Percentiles rank a stretch among this genome's conserved stretches.
These are phyloP conservation scores for Oceanodroma leucorhoa DNA, from an alignment of 2,797 vertebrate species.

Conservation along the genomic window DNA sequence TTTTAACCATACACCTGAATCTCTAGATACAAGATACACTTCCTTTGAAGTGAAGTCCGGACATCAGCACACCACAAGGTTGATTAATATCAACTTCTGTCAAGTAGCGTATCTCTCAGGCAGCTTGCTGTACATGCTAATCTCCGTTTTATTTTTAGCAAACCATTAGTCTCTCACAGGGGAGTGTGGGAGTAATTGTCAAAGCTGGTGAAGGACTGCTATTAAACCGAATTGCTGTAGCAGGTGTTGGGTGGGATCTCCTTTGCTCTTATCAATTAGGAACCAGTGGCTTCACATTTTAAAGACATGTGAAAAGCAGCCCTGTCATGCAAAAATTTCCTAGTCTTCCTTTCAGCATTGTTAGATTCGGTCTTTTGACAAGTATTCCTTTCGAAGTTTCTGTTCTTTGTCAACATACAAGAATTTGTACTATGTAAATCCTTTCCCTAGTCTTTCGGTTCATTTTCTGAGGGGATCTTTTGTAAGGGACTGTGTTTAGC, in stretches of 20 bases:
- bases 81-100: conserved; percentile 23
- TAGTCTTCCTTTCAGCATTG: not conserved
- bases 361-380: not conserved
- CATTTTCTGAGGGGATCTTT: not conserved
- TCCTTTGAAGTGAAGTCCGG: not conserved
- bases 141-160: conserved; percentile 78
- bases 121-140: conserved; percentile 9
- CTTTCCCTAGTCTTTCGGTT: not conserved
- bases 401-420: not conserved
- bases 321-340: not conserved
- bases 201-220: conserved; percentile 68
- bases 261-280: conserved; percentile 38
- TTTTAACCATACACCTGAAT: not conserved
- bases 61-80: not conserved
- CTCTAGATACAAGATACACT: not conserved
- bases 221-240: conserved; percentile 64
- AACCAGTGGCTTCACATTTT: conserved; percentile 49
- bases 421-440: not conserved
- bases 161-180: conserved; percentile 74
- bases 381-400: not conserved
- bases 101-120: not conserved
- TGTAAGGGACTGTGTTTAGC: not conserved
- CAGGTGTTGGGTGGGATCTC: conserved; percentile 68
- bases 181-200: conserved; percentile 76
- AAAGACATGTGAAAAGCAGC: conserved; percentile 41